Evolutionary conservation across 2,888 invertebrate genomes (phyloP).

Genomic region (Megaustenia siamemsis): DNA sequence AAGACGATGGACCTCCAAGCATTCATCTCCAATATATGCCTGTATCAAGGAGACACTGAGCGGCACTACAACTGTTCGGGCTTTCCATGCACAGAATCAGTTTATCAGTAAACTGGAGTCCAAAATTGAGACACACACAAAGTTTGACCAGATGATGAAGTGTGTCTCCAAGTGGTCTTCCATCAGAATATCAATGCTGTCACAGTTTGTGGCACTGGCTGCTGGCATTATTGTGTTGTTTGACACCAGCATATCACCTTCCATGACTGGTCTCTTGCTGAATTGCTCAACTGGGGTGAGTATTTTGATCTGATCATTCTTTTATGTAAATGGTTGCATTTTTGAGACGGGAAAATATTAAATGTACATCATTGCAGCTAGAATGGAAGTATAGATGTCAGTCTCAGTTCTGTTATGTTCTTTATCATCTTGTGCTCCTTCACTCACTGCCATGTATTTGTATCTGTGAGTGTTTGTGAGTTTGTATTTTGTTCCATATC

Average conservation of each 20-base stretch:
- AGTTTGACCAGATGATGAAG: background rate
- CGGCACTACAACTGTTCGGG: conserved; percentile 76
- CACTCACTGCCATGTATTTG: no score
- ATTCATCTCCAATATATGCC: conserved; percentile 77
- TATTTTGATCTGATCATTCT: no score
- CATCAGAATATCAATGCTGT: conserved; percentile 13
- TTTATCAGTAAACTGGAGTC: conserved; percentile 69
- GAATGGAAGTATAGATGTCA: no score
- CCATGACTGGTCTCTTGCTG: conserved; percentile 25
- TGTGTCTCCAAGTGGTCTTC: conserved; percentile 32
- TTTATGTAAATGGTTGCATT: no score
- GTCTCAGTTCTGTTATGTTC: no score
- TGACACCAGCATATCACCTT: background rate
- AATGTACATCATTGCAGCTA: no score
- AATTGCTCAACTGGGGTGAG: conserved; percentile 1
- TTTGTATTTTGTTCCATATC: no score
- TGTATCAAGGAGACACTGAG: conserved; percentile 82
- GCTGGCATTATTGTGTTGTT: conserved; percentile 19
- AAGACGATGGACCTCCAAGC: conserved; percentile 76
- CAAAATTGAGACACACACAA: conserved; percentile 65
- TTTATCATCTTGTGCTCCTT: no score
- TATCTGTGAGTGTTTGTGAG: no score
- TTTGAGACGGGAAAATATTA: no score
- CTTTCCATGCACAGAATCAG: conserved; percentile 68
- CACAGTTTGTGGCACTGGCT: background rate